A percentile compares a stretch with the other conserved stretches of the same genome.
Conservation (phyloP, 2,113 vertebrate genomes). For the Lamprotornis superbus region DNA sequence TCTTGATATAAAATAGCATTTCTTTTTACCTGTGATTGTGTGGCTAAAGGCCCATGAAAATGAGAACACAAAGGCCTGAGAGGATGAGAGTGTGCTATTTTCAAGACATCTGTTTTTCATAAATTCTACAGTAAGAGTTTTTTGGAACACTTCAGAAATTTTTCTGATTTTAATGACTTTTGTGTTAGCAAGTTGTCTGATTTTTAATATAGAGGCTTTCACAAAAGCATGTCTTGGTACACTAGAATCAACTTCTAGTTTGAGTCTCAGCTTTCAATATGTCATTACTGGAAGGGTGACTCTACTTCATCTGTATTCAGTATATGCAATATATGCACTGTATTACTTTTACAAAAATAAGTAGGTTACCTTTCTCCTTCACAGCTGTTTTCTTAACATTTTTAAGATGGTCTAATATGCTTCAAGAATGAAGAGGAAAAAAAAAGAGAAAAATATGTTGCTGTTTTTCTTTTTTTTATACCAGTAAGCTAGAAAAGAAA, state of each 20-base stretch:
- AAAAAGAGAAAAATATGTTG: neutral
- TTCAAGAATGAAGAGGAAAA: neutral
- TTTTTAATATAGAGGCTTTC: neutral
- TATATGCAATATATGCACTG: neutral
- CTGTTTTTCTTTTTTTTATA: neutral
- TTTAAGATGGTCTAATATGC: neutral
- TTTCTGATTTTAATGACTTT: neutral
- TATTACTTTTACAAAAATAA: neutral
- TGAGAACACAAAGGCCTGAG: neutral
- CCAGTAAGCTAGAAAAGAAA: neutral
- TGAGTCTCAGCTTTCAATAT: neutral
- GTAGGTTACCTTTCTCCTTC: neutral
- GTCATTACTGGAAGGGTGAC: neutral
- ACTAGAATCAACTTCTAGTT: neutral
- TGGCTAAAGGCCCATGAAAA: neutral
- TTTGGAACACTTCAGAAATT: neutral
- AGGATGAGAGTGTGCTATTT: neutral
- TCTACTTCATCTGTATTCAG: neutral
- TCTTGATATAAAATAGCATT: neutral
- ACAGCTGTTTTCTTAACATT: neutral
- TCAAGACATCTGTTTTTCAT: neutral
- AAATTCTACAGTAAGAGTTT: neutral
- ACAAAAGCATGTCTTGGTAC: neutral
- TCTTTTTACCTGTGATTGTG: neutral
- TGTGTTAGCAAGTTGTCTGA: neutral